phyloP scores from a whole-genome alignment of 1,140 invertebrate species.

The Lasioglossum albipes region DNA sequence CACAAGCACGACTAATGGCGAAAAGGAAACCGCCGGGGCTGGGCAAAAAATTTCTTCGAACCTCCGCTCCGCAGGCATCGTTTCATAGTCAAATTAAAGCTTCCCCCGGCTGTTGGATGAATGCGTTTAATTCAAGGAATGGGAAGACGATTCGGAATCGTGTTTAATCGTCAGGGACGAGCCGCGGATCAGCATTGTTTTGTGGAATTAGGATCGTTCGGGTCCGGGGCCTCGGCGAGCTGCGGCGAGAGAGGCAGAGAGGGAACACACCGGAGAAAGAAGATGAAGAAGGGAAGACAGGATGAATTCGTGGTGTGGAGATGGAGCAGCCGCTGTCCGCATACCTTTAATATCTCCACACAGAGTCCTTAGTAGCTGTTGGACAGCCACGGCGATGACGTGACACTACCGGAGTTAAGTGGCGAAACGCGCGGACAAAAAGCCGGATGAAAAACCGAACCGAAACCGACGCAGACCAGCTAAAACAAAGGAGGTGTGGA shows the following conservation, averaged over 20 bases:
- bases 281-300: conserved; percentile 56
- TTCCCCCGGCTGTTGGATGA: conserved; percentile 32
- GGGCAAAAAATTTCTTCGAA: conserved; percentile 21
- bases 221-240: conserved; percentile 35
- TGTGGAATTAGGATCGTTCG: conserved; percentile 70
- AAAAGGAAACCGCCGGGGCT: background rate
- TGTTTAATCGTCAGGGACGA: conserved; percentile 64
- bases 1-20: background rate
- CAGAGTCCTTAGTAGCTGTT: conserved; percentile 55
- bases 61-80: background rate
- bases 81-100: conserved; percentile 45
- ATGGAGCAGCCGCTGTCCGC: conserved; percentile 42
- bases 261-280: background rate
- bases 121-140: conserved; percentile 33
- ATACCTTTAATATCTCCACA: conserved; percentile 63
- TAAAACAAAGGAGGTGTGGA: conserved; percentile 76
- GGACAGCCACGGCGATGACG: conserved; percentile 72
- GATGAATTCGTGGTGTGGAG: conserved; percentile 39
- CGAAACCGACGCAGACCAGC: conserved; percentile 72
- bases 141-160: conserved; percentile 44
- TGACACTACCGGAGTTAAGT: conserved; percentile 79
- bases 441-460: conserved; percentile 70
- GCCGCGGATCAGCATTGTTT: conserved; percentile 69
- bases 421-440: conserved; percentile 78
- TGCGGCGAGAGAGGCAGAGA: conserved; percentile 28